phyloP scores from a whole-genome alignment of 2,113 vertebrate genomes.

The Arvicanthis niloticus region DNA sequence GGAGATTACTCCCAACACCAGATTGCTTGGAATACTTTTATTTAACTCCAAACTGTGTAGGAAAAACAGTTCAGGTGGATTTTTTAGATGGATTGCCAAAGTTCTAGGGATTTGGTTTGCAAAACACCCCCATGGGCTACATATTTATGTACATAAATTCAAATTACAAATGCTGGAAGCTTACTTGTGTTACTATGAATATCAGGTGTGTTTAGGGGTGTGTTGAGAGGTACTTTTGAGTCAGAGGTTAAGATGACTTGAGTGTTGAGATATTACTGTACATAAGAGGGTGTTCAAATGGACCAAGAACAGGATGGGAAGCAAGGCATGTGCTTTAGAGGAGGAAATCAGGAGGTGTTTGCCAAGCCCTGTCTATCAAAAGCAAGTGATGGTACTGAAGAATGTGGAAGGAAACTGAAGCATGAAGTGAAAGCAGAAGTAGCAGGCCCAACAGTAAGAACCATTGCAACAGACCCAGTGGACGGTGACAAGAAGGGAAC shows the following conservation, averaged over 20 bases:
- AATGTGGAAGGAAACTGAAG: neutral
- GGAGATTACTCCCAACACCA: neutral
- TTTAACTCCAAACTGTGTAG: conserved; percentile 9
- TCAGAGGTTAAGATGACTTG: conserved; percentile 20
- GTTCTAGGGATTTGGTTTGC: neutral
- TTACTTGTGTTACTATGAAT: neutral
- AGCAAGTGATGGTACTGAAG: neutral
- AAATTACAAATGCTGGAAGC: neutral
- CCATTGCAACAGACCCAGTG: neutral
- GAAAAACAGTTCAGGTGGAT: neutral
- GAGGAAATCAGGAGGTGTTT: neutral
- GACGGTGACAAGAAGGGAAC: neutral
- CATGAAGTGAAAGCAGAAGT: neutral
- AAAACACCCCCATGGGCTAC: neutral
- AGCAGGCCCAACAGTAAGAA: neutral
- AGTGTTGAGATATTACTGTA: neutral
- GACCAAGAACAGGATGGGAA: neutral
- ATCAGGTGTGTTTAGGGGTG: neutral
- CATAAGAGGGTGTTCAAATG: neutral
- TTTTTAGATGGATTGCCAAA: neutral
- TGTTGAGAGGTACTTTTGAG: neutral
- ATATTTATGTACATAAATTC: neutral
- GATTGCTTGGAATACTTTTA: neutral
- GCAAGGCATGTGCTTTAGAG: neutral
- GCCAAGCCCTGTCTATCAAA: neutral